These are phyloP conservation scores for Coptodon rendalli DNA, from an alignment of 2,113 vertebrate genomes.

Conservation along the genomic window DNA sequence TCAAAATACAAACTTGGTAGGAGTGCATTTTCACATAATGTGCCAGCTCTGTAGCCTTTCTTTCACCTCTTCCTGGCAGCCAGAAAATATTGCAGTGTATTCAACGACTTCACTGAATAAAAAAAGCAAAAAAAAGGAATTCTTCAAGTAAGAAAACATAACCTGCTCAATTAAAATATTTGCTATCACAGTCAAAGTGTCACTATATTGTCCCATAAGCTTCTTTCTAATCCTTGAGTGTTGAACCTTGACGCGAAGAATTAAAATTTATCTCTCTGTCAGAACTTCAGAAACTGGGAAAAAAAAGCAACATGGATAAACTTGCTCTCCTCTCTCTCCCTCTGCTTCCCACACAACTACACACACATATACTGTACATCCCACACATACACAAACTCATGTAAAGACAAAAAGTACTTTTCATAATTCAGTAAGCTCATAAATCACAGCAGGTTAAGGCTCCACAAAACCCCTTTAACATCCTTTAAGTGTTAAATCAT, in stretches of 20 bases:
- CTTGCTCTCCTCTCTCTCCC: not conserved
- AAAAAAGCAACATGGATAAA: not conserved
- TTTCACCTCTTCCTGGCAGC: conserved; percentile 9
- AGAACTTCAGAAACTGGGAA: conserved; percentile 14
- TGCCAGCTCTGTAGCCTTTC: conserved; percentile 3
- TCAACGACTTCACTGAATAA: not conserved
- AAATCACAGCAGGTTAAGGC: conserved; percentile 70
- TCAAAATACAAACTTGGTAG: conserved; percentile 53
- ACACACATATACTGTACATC: not conserved
- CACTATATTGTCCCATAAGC: not conserved
- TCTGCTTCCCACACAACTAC: not conserved
- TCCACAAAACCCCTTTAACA: conserved; percentile 63
- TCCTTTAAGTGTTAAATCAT: conserved; percentile 73
- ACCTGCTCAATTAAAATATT: conserved; percentile 6
- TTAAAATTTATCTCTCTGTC: conserved; percentile 15
- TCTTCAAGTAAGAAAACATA: not conserved
- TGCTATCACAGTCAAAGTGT: not conserved
- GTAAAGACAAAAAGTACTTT: conserved; percentile 61
- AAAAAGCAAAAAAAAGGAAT: not conserved
- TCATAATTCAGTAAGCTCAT: conserved; percentile 67
- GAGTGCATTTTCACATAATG: conserved; percentile 17
- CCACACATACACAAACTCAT: conserved; percentile 30
- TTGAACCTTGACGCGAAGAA: conserved; percentile 2
- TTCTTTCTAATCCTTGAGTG: not conserved
- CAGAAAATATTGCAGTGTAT: not conserved